These are phyloP conservation scores for Pomatostomus ruficeps DNA, from an alignment of 2,113 vertebrate genomes.

Conservation along the genomic window DNA sequence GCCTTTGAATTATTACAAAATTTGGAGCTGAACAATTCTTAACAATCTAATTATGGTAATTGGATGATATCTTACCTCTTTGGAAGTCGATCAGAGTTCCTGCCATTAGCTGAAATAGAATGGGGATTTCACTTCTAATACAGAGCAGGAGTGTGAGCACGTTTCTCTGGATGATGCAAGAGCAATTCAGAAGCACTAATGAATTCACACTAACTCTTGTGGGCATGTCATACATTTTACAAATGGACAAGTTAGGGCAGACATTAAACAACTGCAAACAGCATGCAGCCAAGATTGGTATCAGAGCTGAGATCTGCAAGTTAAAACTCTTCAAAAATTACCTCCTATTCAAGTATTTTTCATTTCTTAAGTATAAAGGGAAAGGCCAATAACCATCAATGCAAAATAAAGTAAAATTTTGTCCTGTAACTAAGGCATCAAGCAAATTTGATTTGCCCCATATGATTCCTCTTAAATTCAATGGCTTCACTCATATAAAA, in stretches of 20 bases:
- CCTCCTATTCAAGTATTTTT: not conserved
- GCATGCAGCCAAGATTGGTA: not conserved
- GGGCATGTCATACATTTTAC: not conserved
- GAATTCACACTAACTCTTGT: not conserved
- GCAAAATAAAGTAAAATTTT: not conserved
- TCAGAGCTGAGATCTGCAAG: not conserved
- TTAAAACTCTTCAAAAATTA: not conserved
- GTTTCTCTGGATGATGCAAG: not conserved
- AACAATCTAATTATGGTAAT: conserved; percentile 48
- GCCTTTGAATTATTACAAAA: conserved; percentile 19
- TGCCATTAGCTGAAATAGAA: conserved; percentile 13
- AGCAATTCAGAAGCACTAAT: not conserved
- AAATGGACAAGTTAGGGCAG: conserved; percentile 6
- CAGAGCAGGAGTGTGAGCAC: not conserved
- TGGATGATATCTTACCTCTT: not conserved
- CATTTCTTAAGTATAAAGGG: not conserved
- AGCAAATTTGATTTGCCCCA: not conserved
- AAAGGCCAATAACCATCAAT: not conserved
- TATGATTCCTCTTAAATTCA: not conserved
- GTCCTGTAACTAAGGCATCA: not conserved
- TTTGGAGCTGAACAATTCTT: conserved; percentile 21
- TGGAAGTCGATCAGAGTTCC: not conserved
- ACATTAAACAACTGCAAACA: conserved; percentile 20
- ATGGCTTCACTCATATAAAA: not conserved
- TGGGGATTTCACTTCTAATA: not conserved